These are phyloP conservation scores for Zaprionus capensis DNA, from an alignment of 1,140 invertebrate genomes.

Conservation along the genomic window DNA sequence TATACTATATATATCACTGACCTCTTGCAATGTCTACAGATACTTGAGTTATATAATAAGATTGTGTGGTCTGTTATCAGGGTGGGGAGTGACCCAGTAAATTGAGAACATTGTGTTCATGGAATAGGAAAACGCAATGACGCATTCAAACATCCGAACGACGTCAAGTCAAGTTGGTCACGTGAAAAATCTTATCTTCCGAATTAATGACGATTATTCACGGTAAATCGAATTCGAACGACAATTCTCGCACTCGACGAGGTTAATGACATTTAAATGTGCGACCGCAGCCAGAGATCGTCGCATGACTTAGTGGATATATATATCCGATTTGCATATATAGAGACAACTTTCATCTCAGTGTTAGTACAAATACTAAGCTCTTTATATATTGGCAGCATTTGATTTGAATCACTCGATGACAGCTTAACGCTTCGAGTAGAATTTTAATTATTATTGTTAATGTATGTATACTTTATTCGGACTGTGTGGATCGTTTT, in stretches of 20 bases:
- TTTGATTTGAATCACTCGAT: slow-evolving; percentile 9
- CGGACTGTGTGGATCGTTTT: slow-evolving; percentile 2
- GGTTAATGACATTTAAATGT: slow-evolving; percentile 66
- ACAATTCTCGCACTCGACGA: slow-evolving; percentile 56
- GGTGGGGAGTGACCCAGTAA: background rate
- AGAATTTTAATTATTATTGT: slow-evolving; percentile 13
- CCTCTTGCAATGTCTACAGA: slow-evolving; percentile 25
- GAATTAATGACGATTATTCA: slow-evolving; percentile 55
- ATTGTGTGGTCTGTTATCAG: slow-evolving; percentile 2
- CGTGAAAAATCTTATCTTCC: slow-evolving; percentile 41
- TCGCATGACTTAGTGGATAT: background rate
- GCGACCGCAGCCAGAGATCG: background rate
- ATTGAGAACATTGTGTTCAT: background rate
- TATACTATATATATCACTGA: slow-evolving; percentile 24
- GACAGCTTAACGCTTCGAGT: slow-evolving; percentile 25
- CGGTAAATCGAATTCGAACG: slow-evolving; percentile 40
- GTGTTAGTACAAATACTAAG: background rate
- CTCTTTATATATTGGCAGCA: background rate
- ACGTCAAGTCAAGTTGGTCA: slow-evolving; percentile 49
- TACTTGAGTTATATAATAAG: slow-evolving; percentile 20
- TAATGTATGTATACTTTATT: background rate
- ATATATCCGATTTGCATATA: background rate
- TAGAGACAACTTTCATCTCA: background rate
- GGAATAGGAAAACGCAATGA: slow-evolving; percentile 40
- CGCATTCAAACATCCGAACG: slow-evolving; percentile 27